Conservation (phyloP, 2,113 vertebrate genomes). For the Elgaria multicarinata region DNA sequence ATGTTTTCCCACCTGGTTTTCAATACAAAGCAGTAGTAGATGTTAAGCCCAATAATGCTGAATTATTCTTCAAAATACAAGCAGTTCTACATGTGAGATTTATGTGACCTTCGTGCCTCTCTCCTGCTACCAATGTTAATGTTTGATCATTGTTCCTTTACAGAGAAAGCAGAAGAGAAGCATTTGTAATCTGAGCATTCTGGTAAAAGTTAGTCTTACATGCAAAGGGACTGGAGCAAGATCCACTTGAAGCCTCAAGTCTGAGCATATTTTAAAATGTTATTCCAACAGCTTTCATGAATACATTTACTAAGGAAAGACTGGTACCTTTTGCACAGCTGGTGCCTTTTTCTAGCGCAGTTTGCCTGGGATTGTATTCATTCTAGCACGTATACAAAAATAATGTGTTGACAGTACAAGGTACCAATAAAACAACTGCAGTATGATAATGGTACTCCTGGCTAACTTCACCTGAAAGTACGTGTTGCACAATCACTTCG, state of each 20-base stretch:
- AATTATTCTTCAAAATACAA: not conserved
- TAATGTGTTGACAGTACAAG: not conserved
- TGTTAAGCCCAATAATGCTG: not conserved
- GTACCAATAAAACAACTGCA: constrained; percentile 8
- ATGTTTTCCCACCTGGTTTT: not conserved
- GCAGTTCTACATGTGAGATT: not conserved
- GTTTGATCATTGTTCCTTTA: not conserved
- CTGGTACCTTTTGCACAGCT: constrained; percentile 1
- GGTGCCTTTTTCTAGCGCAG: constrained; percentile 23
- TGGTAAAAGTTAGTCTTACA: not conserved
- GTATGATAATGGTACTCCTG: not conserved
- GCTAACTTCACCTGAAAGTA: not conserved
- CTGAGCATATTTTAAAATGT: not conserved
- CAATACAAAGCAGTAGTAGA: not conserved
- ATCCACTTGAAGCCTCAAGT: not conserved
- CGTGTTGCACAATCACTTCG: not conserved
- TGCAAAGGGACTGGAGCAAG: not conserved
- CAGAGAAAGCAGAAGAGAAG: not conserved
- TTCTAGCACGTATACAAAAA: not conserved
- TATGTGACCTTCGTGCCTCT: not conserved
- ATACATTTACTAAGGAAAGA: not conserved
- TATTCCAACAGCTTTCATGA: not conserved
- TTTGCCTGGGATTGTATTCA: not conserved
- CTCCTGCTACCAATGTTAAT: not conserved
- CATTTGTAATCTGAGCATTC: not conserved